Base-by-base conservation (phyloP, 2,797 vertebrate genomes). In the Oreortyx pictus region DNA sequence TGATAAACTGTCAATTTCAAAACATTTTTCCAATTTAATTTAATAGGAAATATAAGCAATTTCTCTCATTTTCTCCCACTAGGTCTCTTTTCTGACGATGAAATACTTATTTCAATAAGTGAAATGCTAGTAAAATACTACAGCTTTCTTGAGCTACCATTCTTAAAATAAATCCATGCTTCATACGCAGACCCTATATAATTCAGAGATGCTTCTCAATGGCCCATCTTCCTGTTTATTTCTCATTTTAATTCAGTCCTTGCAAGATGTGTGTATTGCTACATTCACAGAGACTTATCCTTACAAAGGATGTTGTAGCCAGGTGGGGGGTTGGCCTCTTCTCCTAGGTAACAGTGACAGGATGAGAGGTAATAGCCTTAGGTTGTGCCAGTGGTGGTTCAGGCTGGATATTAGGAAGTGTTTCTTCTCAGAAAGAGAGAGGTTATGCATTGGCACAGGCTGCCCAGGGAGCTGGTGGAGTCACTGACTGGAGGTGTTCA, bases 181-280 rank as follows among this genome's bases (percentile, higher is more conserved):
- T 57, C 20, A 31, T 31, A 65, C 41, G 17, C 41, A 93, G 67
- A 57, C 14, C 22, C 44, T 27, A 4, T 70, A 17, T 35, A 54
- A 86, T 88, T 80, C 62, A 82, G 62, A 31, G 25, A 75, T 52
- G 73, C 11, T 75, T 89, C n/a, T 66, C 54, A 88, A 54, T 68
- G 64, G 47, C 13, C 16, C 29, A 10, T 12, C 8, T 80, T 89
- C 37, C 72, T n/a, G 72, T 50, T 65, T 89, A 78, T 57, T 96
- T 92, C 57, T 82, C 27, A 72, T 75, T 86, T 92, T 71, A 54
- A 33, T 85, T 91, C 49, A 46, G 33, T 76, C 88, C 35, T 66
- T 73, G 33, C 18, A 37, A 57, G 31, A 27, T 82, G 17, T 33
- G 14, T 79, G 64, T 72, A 54, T 66, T 73, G 16, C 54, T 84